Evolutionary conservation across 2,797 vertebrate genomes (phyloP), one percentile per base, ranked within the genome.

Genomic region (Leptoclinus maculatus): DNA sequence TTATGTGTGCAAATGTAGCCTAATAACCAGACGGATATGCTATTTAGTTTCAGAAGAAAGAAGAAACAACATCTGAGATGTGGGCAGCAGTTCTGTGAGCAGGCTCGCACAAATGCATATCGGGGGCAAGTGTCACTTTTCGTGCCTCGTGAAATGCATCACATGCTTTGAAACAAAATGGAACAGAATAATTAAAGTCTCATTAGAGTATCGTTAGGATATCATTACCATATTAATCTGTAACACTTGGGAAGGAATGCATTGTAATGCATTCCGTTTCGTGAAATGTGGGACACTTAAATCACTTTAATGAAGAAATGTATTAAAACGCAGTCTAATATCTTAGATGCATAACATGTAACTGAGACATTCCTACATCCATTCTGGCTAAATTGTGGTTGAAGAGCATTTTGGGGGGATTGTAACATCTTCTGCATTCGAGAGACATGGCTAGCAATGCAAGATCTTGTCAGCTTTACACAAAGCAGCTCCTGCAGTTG

Each of bases 131-230:
- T 25, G 72, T 79, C 65, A 70, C 17, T 83, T 70, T 76, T 49
- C 56, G 71, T 59, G 60, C 43, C 8, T 54, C 66, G 47, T 3
- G 2, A 36, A 66, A 45, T 51, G n/a, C 38, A 54, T 78, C 60
- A 78, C 68, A 41, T 34, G 7, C 43, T 29, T 66, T 7, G 34
- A 74, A 74, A 80, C 64, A 54, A 79, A 88, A 74, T 58, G 64
- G 43, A 79, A 59, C 69, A 49, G 62, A 80, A 73, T 76, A 64
- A 83, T 87, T 71, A 74, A 76, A 83, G 56, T 41, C 38, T 79
- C 57, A 82, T 83, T 56, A 75, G 43, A 59, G 66, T 21, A 7
- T 47, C 65, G 78, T 78, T 80, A 76, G 56, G 74, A 79, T 51
- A 63, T 38, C 23, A 71, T 83, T 69, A 80, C 29, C 47, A 69